These are phyloP conservation scores for Periophthalmodon schlosseri DNA, from an alignment of 2,113 vertebrate species.

Conservation along the genomic window DNA sequence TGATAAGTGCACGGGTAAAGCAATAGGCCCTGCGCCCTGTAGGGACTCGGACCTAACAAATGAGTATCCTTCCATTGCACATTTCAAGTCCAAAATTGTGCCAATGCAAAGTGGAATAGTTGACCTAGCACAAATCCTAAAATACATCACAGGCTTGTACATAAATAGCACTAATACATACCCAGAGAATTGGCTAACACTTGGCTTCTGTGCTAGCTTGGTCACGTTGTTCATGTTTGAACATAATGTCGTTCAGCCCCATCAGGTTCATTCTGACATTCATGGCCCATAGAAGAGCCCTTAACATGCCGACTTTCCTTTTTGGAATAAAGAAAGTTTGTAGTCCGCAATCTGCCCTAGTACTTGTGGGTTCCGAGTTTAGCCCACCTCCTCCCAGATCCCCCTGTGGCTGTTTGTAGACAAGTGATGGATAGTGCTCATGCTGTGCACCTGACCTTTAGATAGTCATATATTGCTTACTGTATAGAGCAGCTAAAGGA, in stretches of 20 bases:
- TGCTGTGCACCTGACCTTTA: conserved; percentile 8
- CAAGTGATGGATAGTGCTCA: conserved; percentile 8
- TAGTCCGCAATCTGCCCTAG: no score
- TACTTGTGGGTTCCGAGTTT: background rate
- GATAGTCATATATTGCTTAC: conserved; percentile 16
- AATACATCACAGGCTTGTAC: background rate
- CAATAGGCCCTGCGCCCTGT: no score
- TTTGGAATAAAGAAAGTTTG: background rate
- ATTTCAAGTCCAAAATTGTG: background rate
- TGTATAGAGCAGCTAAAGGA: conserved; percentile 6
- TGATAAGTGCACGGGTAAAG: no score
- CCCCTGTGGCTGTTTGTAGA: background rate
- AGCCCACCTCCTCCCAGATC: background rate
- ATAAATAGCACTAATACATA: background rate
- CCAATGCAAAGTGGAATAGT: background rate
- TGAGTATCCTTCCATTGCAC: background rate
- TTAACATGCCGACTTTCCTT: background rate
- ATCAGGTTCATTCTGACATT: conserved; percentile 4
- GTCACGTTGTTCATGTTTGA: conserved; percentile 4
- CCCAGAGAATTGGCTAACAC: background rate
- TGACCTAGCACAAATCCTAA: background rate
- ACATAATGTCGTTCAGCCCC: conserved; percentile 12
- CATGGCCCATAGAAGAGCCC: background rate
- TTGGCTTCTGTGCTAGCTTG: background rate
- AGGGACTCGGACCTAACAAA: background rate